These are phyloP conservation scores for Drosophila ogumai DNA, from an alignment of 1,140 invertebrate genomes.

Conservation along the genomic window DNA sequence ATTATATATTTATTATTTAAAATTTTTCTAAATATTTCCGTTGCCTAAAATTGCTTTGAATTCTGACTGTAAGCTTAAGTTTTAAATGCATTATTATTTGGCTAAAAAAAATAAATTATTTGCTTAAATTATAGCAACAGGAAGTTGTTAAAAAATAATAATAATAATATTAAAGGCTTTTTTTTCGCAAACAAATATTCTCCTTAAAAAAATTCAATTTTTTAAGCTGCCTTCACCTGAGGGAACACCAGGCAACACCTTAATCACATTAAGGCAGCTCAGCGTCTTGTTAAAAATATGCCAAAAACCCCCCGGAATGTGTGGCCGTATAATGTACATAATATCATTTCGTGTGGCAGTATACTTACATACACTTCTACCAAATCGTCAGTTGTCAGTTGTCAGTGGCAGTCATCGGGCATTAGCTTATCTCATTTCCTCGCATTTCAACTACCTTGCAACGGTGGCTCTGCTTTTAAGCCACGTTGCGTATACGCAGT, in stretches of 20 bases:
- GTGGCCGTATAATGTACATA: not conserved
- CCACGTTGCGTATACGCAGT: conserved; percentile 36
- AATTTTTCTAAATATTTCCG: no score
- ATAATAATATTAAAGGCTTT: no score
- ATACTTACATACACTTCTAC: conserved; percentile 6
- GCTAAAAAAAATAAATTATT: no score
- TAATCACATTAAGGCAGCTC: conserved; percentile 32
- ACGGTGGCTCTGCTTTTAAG: not conserved
- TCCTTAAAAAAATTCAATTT: not conserved
- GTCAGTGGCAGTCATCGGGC: conserved; percentile 43
- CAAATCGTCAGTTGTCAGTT: conserved; percentile 41
- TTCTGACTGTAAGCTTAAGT: no score
- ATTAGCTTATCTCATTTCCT: conserved; percentile 36
- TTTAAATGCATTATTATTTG: no score
- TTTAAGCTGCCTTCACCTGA: not conserved
- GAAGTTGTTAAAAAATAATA: no score
- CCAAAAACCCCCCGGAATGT: not conserved
- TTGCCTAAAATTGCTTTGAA: no score
- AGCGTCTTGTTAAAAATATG: conserved; percentile 21
- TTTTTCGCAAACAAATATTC: no score
- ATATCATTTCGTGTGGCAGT: not conserved
- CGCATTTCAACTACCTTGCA: conserved; percentile 14
- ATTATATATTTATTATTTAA: no score
- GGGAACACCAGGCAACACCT: not conserved
- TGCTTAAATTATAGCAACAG: no score